Percentiles rank a stretch among this genome's conserved stretches.
These are phyloP conservation scores for Euphydryas editha DNA, from an alignment of 2,888 invertebrate genomes.

Conservation along the genomic window DNA sequence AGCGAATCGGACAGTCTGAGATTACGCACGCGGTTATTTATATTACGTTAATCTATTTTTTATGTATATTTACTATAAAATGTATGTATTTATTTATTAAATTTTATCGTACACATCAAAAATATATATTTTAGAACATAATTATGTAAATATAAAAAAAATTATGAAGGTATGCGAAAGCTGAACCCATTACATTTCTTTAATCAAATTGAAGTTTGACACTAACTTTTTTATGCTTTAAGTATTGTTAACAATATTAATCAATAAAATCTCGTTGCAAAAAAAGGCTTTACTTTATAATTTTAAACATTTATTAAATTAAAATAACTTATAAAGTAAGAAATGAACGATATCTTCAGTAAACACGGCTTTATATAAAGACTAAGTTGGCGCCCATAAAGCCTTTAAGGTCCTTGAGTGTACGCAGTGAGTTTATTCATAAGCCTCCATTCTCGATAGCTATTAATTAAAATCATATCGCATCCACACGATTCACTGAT, in stretches of 20 bases:
- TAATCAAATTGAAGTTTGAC: too few species aligned
- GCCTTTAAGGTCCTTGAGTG: slow-evolving; percentile 14
- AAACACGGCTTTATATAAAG: background rate
- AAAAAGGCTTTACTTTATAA: too few species aligned
- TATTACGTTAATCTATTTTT: slow-evolving; percentile 3
- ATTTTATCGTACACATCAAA: too few species aligned
- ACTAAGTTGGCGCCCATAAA: background rate
- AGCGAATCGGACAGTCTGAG: slow-evolving; percentile 24
- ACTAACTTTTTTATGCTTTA: too few species aligned
- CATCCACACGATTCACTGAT: background rate
- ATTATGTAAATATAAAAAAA: too few species aligned
- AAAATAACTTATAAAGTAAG: background rate
- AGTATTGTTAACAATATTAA: too few species aligned
- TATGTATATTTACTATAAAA: background rate
- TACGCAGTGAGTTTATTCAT: slow-evolving; percentile 19
- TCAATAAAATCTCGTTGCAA: too few species aligned
- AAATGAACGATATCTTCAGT: background rate
- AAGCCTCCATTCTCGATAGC: slow-evolving; percentile 21
- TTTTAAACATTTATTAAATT: background rate
- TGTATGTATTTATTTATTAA: too few species aligned
- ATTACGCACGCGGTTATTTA: slow-evolving; percentile 30
- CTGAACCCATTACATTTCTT: too few species aligned
- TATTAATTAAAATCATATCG: slow-evolving; percentile 25
- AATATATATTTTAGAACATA: too few species aligned
- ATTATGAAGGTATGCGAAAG: too few species aligned